These are phyloP conservation scores for Phyllostomus hastatus DNA, from an alignment of 2,113 vertebrate species.

Conservation along the genomic window DNA sequence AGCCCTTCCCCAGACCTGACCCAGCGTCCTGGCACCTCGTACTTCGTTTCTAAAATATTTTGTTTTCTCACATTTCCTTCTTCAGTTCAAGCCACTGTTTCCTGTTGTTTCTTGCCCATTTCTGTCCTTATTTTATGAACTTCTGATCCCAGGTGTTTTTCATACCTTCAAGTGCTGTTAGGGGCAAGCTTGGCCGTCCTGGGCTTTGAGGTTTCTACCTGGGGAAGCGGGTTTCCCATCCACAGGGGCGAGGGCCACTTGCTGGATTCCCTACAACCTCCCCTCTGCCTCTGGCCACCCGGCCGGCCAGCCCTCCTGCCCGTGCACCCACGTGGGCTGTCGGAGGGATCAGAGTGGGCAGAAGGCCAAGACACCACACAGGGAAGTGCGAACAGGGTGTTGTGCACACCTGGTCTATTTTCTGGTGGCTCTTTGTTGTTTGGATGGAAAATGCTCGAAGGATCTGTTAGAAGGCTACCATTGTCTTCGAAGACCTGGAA, in stretches of 20 bases:
- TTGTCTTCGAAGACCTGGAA: no score
- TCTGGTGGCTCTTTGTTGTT: not conserved
- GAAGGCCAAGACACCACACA: not conserved
- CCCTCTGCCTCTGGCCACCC: not conserved
- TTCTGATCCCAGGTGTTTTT: not conserved
- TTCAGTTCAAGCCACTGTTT: not conserved
- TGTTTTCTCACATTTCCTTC: not conserved
- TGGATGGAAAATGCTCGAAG: not conserved
- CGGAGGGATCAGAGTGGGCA: not conserved
- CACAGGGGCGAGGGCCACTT: not conserved
- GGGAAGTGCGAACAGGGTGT: not conserved
- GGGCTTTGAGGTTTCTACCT: not conserved
- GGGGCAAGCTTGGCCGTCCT: not conserved
- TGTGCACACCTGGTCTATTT: not conserved
- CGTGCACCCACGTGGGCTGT: no score
- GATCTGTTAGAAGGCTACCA: no score
- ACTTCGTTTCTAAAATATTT: not conserved
- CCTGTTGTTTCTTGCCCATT: not conserved
- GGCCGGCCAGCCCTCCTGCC: no score
- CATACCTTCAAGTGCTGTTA: accelerated
- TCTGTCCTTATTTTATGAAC: not conserved
- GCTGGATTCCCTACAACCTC: not conserved
- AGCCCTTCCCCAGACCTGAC: not conserved
- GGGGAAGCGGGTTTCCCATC: not conserved
- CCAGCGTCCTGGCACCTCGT: not conserved